Conservation (phyloP, 2,888 invertebrate genomes). For the Leptopilina myrica region DNA sequence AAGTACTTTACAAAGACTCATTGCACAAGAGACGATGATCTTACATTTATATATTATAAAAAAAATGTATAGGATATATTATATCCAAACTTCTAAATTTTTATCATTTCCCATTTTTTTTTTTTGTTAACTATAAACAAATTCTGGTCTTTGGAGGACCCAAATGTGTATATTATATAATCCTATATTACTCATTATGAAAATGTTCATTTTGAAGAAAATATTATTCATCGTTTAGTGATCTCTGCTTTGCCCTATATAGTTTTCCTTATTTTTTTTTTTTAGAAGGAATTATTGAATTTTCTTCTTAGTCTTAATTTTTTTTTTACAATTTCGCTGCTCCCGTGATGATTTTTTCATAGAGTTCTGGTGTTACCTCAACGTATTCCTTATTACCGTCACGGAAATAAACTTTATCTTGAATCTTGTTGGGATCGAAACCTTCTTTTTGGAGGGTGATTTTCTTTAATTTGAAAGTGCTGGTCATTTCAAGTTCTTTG, state of each 20-base stretch:
- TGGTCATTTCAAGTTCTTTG: conserved; percentile 81
- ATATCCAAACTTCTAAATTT: conserved; percentile 21
- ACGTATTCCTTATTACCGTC: conserved; percentile 79
- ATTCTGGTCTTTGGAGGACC: conserved; percentile 1
- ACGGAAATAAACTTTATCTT: conserved; percentile 79
- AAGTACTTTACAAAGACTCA: conserved; percentile 35
- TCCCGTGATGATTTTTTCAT: conserved; percentile 78
- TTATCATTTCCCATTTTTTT: conserved; percentile 19
- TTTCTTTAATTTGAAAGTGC: conserved; percentile 84
- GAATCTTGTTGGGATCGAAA: conserved; percentile 78
- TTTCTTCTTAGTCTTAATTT: neutral
- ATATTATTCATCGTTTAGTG: conserved; percentile 14
- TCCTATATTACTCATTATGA: conserved; percentile 13
- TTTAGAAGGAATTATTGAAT: neutral
- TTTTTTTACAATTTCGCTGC: conserved; percentile 68
- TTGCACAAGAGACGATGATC: conserved; percentile 32
- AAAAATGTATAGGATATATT: conserved; percentile 29
- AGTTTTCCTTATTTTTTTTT: neutral
- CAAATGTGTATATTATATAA: neutral
- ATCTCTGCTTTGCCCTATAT: conserved; percentile 1
- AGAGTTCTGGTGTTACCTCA: conserved; percentile 79
- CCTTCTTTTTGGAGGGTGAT: conserved; percentile 81
- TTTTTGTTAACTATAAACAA: neutral
- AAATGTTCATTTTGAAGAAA: conserved; percentile 13
- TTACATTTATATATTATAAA: conserved; percentile 10